Percentiles rank a stretch among this genome's conserved stretches.
These are phyloP conservation scores for Hylaea fasciaria DNA, from an alignment of 2,888 invertebrate genomes.

Conservation along the genomic window DNA sequence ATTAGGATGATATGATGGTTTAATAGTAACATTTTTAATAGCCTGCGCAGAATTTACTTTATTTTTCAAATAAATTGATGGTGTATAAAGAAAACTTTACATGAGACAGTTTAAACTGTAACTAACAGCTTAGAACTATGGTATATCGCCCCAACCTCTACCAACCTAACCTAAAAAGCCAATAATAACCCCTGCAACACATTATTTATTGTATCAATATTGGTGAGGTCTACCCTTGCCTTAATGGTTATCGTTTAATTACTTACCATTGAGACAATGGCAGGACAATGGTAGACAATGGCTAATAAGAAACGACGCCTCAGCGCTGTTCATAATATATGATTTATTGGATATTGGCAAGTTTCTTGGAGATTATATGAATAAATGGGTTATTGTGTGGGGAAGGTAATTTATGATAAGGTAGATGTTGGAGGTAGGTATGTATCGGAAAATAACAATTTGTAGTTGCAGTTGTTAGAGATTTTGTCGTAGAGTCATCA, in stretches of 20 bases:
- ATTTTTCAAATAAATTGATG: too few species aligned
- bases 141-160: neutral
- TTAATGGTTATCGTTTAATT: slow-evolving; percentile 83
- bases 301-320: slow-evolving; percentile 81
- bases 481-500: neutral
- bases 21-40: too few species aligned
- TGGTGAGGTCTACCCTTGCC: slow-evolving; percentile 69
- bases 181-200: slow-evolving; percentile 67
- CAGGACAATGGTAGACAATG: slow-evolving; percentile 63
- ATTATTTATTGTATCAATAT: slow-evolving; percentile 83
- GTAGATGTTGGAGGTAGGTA: slow-evolving; percentile 32
- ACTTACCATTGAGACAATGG: slow-evolving; percentile 63
- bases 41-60: too few species aligned
- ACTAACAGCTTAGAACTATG: neutral
- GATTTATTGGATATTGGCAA: slow-evolving; percentile 76
- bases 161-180: slow-evolving; percentile 39
- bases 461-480: neutral
- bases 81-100: too few species aligned
- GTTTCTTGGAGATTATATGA: slow-evolving; percentile 71
- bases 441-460: neutral
- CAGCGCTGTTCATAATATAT: slow-evolving; percentile 71
- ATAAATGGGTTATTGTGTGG: slow-evolving; percentile 60
- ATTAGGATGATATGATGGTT: too few species aligned
- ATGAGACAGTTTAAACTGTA: too few species aligned
- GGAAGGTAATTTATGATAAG: slow-evolving; percentile 49